These are phyloP conservation scores for Anarhynchus alexandrinus DNA, from an alignment of 2,113 vertebrate genomes.

Conservation along the genomic window DNA sequence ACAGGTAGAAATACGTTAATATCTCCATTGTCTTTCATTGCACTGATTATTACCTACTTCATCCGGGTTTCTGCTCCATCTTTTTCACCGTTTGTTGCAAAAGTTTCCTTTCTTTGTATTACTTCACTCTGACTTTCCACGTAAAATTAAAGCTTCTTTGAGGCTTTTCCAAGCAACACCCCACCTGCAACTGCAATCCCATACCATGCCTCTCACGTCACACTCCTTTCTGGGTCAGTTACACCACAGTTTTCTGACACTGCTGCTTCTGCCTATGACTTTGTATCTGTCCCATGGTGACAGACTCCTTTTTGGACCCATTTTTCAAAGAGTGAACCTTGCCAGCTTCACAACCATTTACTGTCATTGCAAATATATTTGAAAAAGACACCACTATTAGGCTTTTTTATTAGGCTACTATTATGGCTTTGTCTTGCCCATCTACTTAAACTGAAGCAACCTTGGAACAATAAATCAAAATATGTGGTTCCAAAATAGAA, in stretches of 20 bases:
- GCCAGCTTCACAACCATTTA: background rate
- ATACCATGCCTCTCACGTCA: background rate
- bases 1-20: background rate
- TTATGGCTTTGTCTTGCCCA: background rate
- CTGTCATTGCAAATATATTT: background rate
- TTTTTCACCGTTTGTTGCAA: background rate
- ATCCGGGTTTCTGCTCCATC: background rate
- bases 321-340: background rate
- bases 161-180: background rate
- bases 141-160: background rate
- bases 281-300: background rate
- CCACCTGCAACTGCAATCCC: background rate
- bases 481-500: background rate
- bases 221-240: background rate
- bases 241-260: background rate
- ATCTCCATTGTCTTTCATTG: background rate
- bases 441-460: background rate
- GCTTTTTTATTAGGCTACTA: background rate
- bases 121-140: background rate
- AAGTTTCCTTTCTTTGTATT: background rate
- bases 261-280: background rate
- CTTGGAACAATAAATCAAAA: background rate
- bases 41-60: background rate
- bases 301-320: background rate
- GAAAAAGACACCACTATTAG: background rate